phyloP scores from a whole-genome alignment of 2,113 vertebrate species.

The Nycticorax nycticorax region DNA sequence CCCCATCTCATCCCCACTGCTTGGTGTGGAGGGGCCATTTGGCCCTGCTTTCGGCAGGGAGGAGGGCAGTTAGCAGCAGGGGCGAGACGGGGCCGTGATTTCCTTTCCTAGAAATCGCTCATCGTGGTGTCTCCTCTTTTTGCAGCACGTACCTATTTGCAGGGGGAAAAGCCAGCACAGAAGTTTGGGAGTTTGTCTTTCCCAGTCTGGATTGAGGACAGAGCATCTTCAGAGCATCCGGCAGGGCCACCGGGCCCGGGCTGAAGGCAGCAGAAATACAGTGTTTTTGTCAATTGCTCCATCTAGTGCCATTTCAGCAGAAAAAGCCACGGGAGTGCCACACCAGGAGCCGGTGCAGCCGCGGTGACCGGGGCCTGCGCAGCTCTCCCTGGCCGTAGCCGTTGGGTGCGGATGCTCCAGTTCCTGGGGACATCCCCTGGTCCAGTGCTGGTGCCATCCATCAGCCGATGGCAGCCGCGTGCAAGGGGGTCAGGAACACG shows the following conservation, averaged over 20 bases:
- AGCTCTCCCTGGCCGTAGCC: background rate
- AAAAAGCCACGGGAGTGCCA: background rate
- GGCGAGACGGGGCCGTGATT: background rate
- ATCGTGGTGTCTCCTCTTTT: accelerated
- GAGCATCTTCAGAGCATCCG: background rate
- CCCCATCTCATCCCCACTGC: background rate
- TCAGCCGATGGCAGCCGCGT: accelerated
- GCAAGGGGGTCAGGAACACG: accelerated
- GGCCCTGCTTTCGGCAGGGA: background rate
- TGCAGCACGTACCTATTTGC: background rate
- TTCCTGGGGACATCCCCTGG: background rate
- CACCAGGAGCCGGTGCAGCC: accelerated
- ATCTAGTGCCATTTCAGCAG: slow-evolving; percentile 59
- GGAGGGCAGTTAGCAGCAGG: background rate
- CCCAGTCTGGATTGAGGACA: background rate
- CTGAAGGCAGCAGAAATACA: background rate
- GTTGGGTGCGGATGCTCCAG: background rate
- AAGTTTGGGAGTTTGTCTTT: background rate
- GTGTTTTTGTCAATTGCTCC: slow-evolving; percentile 67
- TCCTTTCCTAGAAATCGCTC: background rate
- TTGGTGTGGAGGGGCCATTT: accelerated
- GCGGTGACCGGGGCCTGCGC: accelerated
- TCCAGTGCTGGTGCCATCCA: background rate
- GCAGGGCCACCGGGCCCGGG: background rate
- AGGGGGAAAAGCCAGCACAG: background rate